Conservation (phyloP, 2,113 vertebrate species). For the Apaloderma vittatum region DNA sequence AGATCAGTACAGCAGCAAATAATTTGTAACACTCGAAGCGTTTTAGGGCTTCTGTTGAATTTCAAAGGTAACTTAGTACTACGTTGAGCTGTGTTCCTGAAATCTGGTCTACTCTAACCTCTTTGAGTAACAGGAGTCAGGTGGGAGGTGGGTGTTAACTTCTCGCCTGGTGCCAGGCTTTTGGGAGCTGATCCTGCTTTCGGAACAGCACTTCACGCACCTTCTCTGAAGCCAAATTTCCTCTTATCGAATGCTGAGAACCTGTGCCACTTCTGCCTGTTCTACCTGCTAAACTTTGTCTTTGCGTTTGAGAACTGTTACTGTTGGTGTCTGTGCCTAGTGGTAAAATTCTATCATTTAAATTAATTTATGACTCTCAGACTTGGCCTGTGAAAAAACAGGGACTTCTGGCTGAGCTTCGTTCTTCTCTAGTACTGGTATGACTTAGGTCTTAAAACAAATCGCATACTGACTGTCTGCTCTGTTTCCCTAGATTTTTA, state of each 20-base stretch:
- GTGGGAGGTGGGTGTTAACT: not conserved
- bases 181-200: not conserved
- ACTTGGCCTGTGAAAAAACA: not conserved
- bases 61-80: not conserved
- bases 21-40: not conserved
- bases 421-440: constrained; percentile 18
- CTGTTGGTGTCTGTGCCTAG: constrained; percentile 50
- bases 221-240: not conserved
- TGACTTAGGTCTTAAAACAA: not conserved
- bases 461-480: constrained; percentile 38
- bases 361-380: not conserved
- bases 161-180: not conserved
- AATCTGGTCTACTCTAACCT: not conserved
- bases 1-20: not conserved
- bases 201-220: not conserved
- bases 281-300: constrained; percentile 62
- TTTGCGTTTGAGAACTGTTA: constrained; percentile 62
- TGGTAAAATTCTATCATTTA: not conserved
- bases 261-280: constrained; percentile 27
- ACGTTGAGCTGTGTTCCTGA: not conserved
- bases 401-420: constrained; percentile 26
- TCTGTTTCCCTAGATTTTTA: constrained; percentile 45
- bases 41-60: not conserved
- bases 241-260: not conserved
- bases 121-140: not conserved